Conservation (phyloP, 2,113 vertebrate genomes). For the Labeo catla region DNA sequence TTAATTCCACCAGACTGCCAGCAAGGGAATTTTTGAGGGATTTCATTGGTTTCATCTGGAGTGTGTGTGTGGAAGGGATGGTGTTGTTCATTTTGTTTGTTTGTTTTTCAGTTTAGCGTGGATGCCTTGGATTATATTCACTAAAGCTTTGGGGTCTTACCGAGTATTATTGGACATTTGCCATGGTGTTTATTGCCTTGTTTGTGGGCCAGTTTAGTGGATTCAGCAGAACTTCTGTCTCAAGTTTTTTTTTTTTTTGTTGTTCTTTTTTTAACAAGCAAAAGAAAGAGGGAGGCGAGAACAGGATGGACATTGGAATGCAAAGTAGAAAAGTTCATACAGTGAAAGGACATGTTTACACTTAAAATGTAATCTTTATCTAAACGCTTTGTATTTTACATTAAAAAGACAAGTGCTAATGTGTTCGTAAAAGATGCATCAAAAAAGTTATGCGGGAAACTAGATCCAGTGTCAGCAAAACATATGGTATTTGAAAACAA, state of each 20-base stretch:
- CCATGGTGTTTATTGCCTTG: slow-evolving; percentile 29
- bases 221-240: neutral
- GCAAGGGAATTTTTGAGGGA: slow-evolving; percentile 1
- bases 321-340: neutral
- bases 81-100: neutral
- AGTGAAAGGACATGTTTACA: neutral
- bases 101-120: neutral
- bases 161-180: slow-evolving; percentile 21
- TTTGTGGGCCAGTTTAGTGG: slow-evolving; percentile 17
- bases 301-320: neutral
- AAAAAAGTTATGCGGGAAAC: neutral
- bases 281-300: neutral
- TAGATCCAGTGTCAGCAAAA: neutral
- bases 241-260: neutral
- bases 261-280: neutral
- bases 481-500: neutral
- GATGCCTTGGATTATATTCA: slow-evolving; percentile 25
- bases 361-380: neutral
- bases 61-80: neutral
- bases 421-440: neutral
- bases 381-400: neutral
- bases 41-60: neutral
- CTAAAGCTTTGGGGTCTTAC: slow-evolving; percentile 23
- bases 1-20: slow-evolving; percentile 21
- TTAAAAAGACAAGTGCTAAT: neutral